phyloP scores from a whole-genome alignment of 2,888 invertebrate genomes.

The Epinotia nisella region DNA sequence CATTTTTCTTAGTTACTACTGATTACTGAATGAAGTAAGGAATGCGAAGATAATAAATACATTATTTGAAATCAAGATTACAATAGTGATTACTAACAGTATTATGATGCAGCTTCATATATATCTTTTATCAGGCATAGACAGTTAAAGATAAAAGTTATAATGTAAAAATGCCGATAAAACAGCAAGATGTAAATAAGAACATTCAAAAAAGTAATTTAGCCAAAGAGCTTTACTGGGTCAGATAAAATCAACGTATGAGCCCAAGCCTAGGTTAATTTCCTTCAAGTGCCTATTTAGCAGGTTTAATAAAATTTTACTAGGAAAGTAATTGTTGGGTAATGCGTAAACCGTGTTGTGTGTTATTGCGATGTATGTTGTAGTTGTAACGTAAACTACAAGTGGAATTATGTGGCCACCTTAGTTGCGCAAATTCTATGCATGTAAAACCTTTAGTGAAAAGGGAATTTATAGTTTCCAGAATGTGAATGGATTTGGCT shows the following conservation, averaged over 20 bases:
- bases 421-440: constrained; percentile 28
- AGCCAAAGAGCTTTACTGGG: constrained; percentile 13
- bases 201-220: background rate
- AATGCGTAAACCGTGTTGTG: constrained; percentile 38
- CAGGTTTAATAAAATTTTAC: constrained; percentile 38
- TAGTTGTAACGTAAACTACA: constrained; percentile 1
- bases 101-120: too few relatives aligned
- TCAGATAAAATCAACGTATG: constrained; percentile 16
- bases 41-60: background rate
- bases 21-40: background rate
- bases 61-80: background rate
- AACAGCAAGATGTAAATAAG: background rate
- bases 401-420: constrained; percentile 29
- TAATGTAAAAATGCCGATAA: background rate
- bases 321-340: constrained; percentile 33
- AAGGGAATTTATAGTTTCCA: background rate
- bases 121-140: too few relatives aligned
- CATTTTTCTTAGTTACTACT: background rate
- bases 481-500: too few relatives aligned
- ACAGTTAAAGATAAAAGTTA: too few relatives aligned
- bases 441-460: constrained; percentile 13
- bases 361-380: constrained; percentile 4
- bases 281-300: constrained; percentile 27
- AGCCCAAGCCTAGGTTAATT: constrained; percentile 18
- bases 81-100: too few relatives aligned